Conservation (phyloP, 2,888 invertebrate genomes). For the Spodoptera exigua region DNA sequence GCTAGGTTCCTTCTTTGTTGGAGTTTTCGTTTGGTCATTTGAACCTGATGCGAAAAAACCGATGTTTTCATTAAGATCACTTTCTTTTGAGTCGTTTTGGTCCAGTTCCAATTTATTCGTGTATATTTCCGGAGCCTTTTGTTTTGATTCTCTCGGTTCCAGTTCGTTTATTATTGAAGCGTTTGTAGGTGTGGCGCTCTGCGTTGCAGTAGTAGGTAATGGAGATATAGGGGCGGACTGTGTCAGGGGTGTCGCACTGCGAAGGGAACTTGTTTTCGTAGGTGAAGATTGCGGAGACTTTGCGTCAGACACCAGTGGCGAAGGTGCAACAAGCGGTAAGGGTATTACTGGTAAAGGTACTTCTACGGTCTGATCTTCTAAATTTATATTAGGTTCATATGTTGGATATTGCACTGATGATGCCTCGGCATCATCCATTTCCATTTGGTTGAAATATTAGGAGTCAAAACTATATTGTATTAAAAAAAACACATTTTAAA, state of each 20-base stretch:
- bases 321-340: neutral
- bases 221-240: slow-evolving; percentile 12
- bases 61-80: no score
- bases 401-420: slow-evolving; percentile 35
- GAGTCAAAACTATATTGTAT: slow-evolving; percentile 34
- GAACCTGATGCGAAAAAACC: no score
- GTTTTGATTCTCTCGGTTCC: no score
- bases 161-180: no score
- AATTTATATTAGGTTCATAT: slow-evolving; percentile 42
- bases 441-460: slow-evolving; percentile 28
- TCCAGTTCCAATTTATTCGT: no score
- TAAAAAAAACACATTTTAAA: slow-evolving; percentile 64
- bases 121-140: no score
- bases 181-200: neutral
- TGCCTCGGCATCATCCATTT: slow-evolving; percentile 51
- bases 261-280: slow-evolving; percentile 16
- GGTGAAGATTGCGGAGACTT: slow-evolving; percentile 1
- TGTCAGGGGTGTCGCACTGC: slow-evolving; percentile 6
- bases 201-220: slow-evolving; percentile 2
- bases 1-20: slow-evolving; percentile 10
- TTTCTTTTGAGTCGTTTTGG: no score
- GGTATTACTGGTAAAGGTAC: slow-evolving; percentile 2
- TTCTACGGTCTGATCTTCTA: slow-evolving; percentile 16
- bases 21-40: no score
- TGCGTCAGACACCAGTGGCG: neutral